A percentile compares a stretch with the other conserved stretches of the same genome.
Evolutionary conservation across 53 echinoderm and acorn worm genomes (phyloP).

Genomic region (Actinopyga echinites): DNA sequence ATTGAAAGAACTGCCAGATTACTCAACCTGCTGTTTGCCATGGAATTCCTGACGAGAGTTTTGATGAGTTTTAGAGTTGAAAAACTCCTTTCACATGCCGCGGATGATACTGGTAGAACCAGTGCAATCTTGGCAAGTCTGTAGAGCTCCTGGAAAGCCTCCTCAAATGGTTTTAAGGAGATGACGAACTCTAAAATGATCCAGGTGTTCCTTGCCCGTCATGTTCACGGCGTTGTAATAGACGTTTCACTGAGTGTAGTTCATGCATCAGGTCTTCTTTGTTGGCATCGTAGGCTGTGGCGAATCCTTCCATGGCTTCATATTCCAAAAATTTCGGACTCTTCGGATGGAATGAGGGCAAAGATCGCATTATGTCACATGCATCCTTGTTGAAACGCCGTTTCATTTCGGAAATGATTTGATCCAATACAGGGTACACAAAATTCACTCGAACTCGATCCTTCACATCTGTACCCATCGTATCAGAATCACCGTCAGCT

Average conservation of each 20-base stretch:
- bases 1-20: constrained; percentile 12
- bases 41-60: constrained; percentile 8
- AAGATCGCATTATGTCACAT: constrained; percentile 31
- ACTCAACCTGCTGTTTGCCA: constrained; percentile 23
- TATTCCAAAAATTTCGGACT: constrained; percentile 12
- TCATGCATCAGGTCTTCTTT: constrained; percentile 42
- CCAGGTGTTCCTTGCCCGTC: no score
- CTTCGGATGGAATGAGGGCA: constrained; percentile 14
- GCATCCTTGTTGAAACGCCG: constrained; percentile 25
- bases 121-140: constrained; percentile 13
- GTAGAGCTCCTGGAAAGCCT: constrained; percentile 23
- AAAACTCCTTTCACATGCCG: constrained; percentile 3
- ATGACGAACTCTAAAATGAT: neutral
- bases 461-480: neutral
- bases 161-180: constrained; percentile 7
- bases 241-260: constrained; percentile 31
- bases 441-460: constrained; percentile 24
- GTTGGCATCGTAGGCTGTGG: constrained; percentile 34
- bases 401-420: constrained; percentile 44
- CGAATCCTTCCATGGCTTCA: constrained; percentile 34
- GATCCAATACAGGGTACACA: constrained; percentile 38
- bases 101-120: neutral
- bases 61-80: neutral
- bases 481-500: constrained; percentile 15
- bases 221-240: no score